Percentiles rank a stretch among this genome's conserved stretches.
phyloP scores from a whole-genome alignment of 2,888 invertebrate genomes.

The Erebia epiphron region DNA sequence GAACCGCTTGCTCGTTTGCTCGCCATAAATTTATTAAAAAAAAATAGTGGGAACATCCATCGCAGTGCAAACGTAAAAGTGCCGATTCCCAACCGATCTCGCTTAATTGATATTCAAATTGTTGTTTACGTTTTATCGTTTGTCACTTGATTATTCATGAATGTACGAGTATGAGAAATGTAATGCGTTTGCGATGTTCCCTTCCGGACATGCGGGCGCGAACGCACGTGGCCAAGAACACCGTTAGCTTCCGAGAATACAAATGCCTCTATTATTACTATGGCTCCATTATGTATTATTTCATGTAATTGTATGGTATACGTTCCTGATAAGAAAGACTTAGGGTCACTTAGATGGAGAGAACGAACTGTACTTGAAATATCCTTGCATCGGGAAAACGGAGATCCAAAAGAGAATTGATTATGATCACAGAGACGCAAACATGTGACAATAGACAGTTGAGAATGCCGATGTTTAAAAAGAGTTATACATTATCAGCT shows the following conservation, averaged over 20 bases:
- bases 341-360: no score
- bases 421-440: no score
- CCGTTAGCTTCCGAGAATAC: conserved; percentile 65
- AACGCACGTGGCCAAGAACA: conserved; percentile 54
- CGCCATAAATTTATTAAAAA: no score
- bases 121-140: conserved; percentile 36
- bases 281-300: background rate
- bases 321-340: no score
- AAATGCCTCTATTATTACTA: conserved; percentile 50
- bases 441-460: no score
- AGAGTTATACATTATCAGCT: no score
- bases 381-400: no score
- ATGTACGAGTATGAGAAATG: conserved; percentile 44
- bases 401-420: no score
- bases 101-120: conserved; percentile 34
- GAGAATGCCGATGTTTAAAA: no score
- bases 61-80: conserved; percentile 3
- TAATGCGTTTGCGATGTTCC: conserved; percentile 70
- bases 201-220: conserved; percentile 71
- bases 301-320: background rate
- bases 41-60: background rate
- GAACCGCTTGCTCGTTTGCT: no score
- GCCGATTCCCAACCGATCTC: conserved; percentile 21
- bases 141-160: conserved; percentile 46
- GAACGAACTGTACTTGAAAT: no score